These are phyloP conservation scores for Drosophila truncata DNA, from an alignment of 1,140 invertebrate genomes.

Conservation along the genomic window DNA sequence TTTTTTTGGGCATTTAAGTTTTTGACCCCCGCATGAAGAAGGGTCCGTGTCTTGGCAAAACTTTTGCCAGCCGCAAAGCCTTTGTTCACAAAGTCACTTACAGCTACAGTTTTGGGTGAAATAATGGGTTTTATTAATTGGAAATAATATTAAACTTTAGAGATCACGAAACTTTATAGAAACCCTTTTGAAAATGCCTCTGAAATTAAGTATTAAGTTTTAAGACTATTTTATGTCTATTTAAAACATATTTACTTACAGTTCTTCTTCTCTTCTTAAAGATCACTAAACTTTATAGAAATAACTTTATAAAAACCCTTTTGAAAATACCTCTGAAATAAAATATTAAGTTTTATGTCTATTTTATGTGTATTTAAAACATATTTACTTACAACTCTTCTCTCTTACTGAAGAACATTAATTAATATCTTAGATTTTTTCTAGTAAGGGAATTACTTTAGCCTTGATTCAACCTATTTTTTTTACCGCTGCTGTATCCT, in stretches of 20 bases:
- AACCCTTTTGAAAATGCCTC: neutral
- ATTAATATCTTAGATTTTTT: neutral
- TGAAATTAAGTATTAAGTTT: neutral
- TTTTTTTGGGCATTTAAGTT: conserved; percentile 41
- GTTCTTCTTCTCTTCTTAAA: neutral
- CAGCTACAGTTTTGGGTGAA: neutral
- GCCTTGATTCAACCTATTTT: too few species aligned
- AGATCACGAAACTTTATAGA: neutral
- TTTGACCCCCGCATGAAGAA: conserved; percentile 10
- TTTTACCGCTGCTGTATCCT: neutral
- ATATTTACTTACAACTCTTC: neutral
- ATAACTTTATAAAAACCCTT: neutral
- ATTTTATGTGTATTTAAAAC: too few species aligned
- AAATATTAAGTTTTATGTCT: too few species aligned
- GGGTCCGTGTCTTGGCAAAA: conserved; percentile 32
- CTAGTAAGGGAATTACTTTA: too few species aligned
- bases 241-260: neutral
- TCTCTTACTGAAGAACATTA: neutral
- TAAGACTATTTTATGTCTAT: too few species aligned
- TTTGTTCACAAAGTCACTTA: conserved; percentile 37
- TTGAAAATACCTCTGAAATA: neutral
- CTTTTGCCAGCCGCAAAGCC: conserved; percentile 57
- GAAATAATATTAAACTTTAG: neutral
- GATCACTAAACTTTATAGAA: too few species aligned
- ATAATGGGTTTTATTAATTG: neutral